A percentile compares a stretch with the other conserved stretches of the same genome.
Conservation (phyloP, 1,140 invertebrate species). For the Drosophila murphyi region DNA sequence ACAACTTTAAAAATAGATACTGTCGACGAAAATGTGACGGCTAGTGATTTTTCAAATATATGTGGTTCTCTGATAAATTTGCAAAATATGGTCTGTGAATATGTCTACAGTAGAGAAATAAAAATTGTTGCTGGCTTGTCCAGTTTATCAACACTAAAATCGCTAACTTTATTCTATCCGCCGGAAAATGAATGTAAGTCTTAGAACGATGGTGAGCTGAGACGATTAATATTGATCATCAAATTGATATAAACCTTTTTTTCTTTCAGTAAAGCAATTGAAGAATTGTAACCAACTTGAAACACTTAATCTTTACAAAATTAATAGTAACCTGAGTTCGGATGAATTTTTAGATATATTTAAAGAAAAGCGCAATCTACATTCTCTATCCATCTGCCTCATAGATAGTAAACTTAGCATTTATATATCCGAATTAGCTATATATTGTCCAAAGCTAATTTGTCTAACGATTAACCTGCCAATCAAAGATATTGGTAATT, state of each 20-base stretch:
- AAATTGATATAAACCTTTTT: not conserved
- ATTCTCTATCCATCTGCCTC: slow-evolving; percentile 5
- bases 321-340: not conserved
- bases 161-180: slow-evolving; percentile 9
- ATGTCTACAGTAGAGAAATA: not conserved
- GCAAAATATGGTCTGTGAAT: slow-evolving; percentile 1
- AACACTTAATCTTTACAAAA: slow-evolving; percentile 6
- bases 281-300: slow-evolving; percentile 13
- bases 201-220: not conserved
- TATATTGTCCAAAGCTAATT: slow-evolving; percentile 8
- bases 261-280: slow-evolving; percentile 8
- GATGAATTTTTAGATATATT: slow-evolving; percentile 16
- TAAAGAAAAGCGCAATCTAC: not conserved
- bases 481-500: not conserved
- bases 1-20: slow-evolving; percentile 18
- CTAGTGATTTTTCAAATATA: not conserved
- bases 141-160: slow-evolving; percentile 2
- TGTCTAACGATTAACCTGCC: slow-evolving; percentile 6
- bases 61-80: slow-evolving; percentile 11
- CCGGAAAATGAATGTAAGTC: slow-evolving; percentile 21
- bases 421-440: not conserved
- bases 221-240: not conserved
- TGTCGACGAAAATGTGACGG: not conserved
- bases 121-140: not conserved
- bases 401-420: not conserved